A percentile compares a stretch with the other conserved stretches of the same genome.
Conservation (phyloP, 2,888 invertebrate species). For the Chymomyza amoena region DNA sequence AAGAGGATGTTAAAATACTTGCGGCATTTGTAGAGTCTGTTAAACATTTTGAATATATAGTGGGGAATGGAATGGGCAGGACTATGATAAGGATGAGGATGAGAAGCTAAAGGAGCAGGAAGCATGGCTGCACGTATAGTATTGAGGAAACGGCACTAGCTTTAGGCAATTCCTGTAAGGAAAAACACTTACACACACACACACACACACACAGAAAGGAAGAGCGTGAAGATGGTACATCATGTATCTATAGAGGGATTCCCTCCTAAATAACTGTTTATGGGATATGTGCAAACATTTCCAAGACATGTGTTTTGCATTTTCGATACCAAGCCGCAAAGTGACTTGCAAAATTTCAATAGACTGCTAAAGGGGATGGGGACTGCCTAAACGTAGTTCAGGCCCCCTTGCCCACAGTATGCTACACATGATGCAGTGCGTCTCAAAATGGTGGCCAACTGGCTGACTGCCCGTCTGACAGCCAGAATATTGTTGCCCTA, state of each 20-base stretch:
- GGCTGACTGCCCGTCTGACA: constrained; percentile 1
- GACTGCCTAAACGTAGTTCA: constrained; percentile 34
- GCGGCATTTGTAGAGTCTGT: constrained; percentile 1
- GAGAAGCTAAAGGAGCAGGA: neutral
- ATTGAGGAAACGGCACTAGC: constrained; percentile 55
- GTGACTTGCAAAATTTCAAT: neutral
- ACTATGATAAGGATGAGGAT: too few species aligned
- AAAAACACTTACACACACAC: neutral
- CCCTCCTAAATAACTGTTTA: neutral
- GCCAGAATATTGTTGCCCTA: constrained; percentile 44
- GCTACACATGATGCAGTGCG: constrained; percentile 39
- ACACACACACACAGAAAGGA: neutral
- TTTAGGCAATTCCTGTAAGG: constrained; percentile 49
- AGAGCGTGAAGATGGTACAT: constrained; percentile 4
- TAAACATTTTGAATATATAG: constrained; percentile 29
- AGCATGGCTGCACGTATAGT: constrained; percentile 33
- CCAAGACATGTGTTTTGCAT: constrained; percentile 16
- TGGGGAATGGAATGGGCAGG: too few species aligned
- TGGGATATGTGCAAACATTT: constrained; percentile 1
- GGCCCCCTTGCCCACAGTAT: neutral
- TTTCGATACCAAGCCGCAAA: constrained; percentile 2
- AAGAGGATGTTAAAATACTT: constrained; percentile 36
- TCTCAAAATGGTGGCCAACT: constrained; percentile 15
- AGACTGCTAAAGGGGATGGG: constrained; percentile 51
- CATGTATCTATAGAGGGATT: neutral